Conservation (phyloP, 2,797 vertebrate genomes). For the Sebastes baramenuke region DNA sequence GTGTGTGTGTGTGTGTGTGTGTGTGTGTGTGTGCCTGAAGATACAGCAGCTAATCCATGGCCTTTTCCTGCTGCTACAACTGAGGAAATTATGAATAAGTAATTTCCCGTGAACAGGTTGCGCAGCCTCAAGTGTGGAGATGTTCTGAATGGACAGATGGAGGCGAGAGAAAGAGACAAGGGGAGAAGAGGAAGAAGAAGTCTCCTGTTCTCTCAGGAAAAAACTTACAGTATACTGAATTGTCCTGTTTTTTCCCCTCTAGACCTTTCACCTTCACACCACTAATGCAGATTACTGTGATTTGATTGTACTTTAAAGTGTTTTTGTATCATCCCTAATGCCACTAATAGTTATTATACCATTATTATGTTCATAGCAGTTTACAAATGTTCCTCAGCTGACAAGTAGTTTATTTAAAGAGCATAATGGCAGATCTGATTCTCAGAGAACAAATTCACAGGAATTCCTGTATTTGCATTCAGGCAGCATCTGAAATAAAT, state of each 20-base stretch:
- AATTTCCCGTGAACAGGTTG: constrained; percentile 51
- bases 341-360: background rate
- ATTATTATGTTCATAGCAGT: background rate
- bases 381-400: background rate
- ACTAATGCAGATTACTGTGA: background rate
- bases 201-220: background rate
- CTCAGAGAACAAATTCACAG: background rate
- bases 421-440: background rate
- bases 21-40: constrained; percentile 14
- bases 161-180: constrained; percentile 9
- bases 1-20: background rate
- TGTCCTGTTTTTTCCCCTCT: too few species aligned
- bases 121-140: constrained; percentile 20
- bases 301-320: background rate
- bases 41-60: constrained; percentile 27
- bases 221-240: background rate
- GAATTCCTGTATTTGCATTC: constrained; percentile 26
- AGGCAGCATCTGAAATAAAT: constrained; percentile 25
- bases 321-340: background rate
- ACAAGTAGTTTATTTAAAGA: background rate
- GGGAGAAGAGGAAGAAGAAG: background rate
- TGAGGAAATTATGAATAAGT: constrained; percentile 53
- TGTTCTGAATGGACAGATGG: constrained; percentile 27
- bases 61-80: constrained; percentile 13
- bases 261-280: background rate